These are phyloP conservation scores for Lineus longissimus DNA, from an alignment of 1,140 invertebrate species.

Conservation along the genomic window DNA sequence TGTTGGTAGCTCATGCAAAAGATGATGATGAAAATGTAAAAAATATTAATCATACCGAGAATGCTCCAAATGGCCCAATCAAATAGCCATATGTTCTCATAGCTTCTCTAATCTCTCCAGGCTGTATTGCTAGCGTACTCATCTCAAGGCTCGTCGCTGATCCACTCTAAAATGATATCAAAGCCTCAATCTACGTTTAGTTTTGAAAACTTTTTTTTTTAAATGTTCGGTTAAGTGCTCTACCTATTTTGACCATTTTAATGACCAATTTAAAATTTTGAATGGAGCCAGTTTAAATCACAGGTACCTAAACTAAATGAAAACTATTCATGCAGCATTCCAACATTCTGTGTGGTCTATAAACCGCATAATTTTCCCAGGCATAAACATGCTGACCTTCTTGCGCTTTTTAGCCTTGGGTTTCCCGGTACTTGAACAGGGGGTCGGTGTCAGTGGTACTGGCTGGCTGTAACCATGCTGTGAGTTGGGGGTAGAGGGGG, in stretches of 20 bases:
- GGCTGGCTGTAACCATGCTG: background rate
- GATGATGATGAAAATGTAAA: too few relatives aligned
- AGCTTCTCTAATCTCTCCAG: constrained; percentile 60
- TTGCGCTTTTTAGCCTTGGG: constrained; percentile 35
- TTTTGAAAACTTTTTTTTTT: background rate
- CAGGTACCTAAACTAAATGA: background rate
- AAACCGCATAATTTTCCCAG: too few relatives aligned
- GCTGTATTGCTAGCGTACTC: constrained; percentile 52
- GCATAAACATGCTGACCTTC: constrained; percentile 25
- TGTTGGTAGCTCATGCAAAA: too few relatives aligned
- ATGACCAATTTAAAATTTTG: background rate
- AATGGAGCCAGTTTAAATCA: background rate
- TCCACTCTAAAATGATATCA: constrained; percentile 28
- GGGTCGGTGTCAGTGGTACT: too few relatives aligned
- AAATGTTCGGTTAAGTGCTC: background rate
- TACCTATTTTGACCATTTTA: background rate
- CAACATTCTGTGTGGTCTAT: too few relatives aligned
- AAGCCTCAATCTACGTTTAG: background rate
- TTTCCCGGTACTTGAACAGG: constrained; percentile 10
- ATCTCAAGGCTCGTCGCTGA: constrained; percentile 22
- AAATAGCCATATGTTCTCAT: constrained; percentile 56
- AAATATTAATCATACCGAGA: constrained; percentile 43
- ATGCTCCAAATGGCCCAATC: constrained; percentile 40
- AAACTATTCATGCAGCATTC: background rate
- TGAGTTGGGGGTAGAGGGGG: constrained; percentile 17